A percentile compares a stretch with the other conserved stretches of the same genome.
phyloP scores from a whole-genome alignment of 2,888 invertebrate genomes.

The Pegoplata infirma region DNA sequence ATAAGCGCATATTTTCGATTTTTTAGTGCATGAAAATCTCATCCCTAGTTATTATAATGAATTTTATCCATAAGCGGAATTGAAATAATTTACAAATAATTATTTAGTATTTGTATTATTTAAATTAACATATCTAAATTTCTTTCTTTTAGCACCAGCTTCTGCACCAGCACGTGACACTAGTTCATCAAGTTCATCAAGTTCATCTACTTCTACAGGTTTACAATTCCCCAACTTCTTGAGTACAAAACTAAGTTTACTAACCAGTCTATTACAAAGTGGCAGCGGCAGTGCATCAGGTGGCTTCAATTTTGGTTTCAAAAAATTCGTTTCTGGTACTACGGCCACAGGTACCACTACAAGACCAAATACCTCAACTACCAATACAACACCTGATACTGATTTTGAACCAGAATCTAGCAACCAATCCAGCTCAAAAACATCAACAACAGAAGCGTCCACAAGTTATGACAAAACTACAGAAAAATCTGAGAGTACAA shows the following conservation, averaged over 20 bases:
- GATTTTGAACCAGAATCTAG: slow-evolving; percentile 26
- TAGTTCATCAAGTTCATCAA: too few relatives aligned
- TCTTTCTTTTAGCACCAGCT: slow-evolving; percentile 20
- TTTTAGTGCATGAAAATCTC: too few relatives aligned
- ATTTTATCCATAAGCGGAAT: too few relatives aligned
- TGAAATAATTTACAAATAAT: too few relatives aligned
- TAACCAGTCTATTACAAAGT: slow-evolving; percentile 11
- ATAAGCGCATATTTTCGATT: too few relatives aligned
- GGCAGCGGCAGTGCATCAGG: slow-evolving; percentile 3
- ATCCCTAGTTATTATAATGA: too few relatives aligned
- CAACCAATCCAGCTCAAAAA: neutral
- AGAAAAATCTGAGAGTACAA: neutral
- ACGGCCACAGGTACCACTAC: neutral
- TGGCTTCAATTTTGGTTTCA: slow-evolving; percentile 36
- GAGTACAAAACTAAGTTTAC: slow-evolving; percentile 30
- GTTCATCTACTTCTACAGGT: neutral
- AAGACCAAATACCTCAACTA: slow-evolving; percentile 25
- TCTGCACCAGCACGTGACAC: slow-evolving; percentile 6
- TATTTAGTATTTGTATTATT: too few relatives aligned
- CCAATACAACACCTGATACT: slow-evolving; percentile 6
- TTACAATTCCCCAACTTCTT: slow-evolving; percentile 33
- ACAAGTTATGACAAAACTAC: neutral
- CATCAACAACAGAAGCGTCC: neutral
- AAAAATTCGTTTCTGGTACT: neutral
- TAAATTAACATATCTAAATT: too few relatives aligned